These are phyloP conservation scores for Incurvaria masculella DNA, from an alignment of 2,888 invertebrate species.

Conservation along the genomic window DNA sequence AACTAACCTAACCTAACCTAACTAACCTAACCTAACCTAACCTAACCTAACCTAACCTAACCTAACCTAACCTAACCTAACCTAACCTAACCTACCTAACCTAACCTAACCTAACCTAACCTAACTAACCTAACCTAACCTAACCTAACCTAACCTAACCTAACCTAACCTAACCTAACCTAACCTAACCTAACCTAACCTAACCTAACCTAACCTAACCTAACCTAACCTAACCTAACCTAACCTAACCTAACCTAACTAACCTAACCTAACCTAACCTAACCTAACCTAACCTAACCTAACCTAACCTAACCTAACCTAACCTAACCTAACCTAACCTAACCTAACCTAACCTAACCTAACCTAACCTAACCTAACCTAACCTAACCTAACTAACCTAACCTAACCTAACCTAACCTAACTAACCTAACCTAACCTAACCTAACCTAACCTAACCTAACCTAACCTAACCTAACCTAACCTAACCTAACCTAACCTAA, in stretches of 20 bases:
- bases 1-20: background rate
- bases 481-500: slow-evolving; percentile 1
- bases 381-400: background rate
- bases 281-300: too few species aligned
- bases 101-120: background rate
- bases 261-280: too few species aligned
- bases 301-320: background rate
- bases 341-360: background rate
- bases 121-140: background rate
- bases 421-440: slow-evolving; percentile 12
- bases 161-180: background rate
- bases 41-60: background rate
- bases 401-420: slow-evolving; percentile 4
- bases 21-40: background rate
- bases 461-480: slow-evolving; percentile 12
- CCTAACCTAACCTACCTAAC: background rate
- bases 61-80: background rate
- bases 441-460: slow-evolving; percentile 13
- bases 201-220: background rate
- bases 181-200: background rate
- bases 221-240: background rate
- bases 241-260: background rate
- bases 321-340: too few species aligned
- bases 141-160: background rate
- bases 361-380: background rate